phyloP scores from a whole-genome alignment of 2,888 invertebrate genomes.

The Brenthis ino region DNA sequence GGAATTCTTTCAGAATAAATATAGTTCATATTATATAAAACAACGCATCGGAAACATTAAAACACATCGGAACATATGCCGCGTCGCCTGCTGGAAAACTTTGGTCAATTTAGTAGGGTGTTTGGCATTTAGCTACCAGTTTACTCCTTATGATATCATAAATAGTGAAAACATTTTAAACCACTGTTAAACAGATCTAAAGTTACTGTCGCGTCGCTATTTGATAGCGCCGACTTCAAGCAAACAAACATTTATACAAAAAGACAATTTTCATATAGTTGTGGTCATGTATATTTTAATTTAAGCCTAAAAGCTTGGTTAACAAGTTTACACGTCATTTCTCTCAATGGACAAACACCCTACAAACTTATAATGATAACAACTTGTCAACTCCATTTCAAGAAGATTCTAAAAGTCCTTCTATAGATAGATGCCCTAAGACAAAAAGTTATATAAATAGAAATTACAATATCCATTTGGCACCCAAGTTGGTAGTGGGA shows the following conservation, averaged over 20 bases:
- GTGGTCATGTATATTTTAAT: not conserved
- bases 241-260: not conserved
- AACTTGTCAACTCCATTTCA: slow-evolving; percentile 2
- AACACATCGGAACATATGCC: slow-evolving; percentile 56
- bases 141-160: not conserved
- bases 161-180: slow-evolving; percentile 9
- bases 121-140: slow-evolving; percentile 44
- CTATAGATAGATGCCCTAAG: slow-evolving; percentile 14
- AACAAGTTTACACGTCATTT: slow-evolving; percentile 4
- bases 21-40: slow-evolving; percentile 72
- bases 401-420: not conserved
- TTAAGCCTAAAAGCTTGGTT: slow-evolving; percentile 4
- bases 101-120: slow-evolving; percentile 62
- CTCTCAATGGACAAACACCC: slow-evolving; percentile 18
- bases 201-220: slow-evolving; percentile 14
- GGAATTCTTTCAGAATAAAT: slow-evolving; percentile 62
- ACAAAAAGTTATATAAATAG: slow-evolving; percentile 15
- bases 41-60: slow-evolving; percentile 66
- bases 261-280: slow-evolving; percentile 10
- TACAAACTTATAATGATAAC: slow-evolving; percentile 11
- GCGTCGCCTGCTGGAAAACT: slow-evolving; percentile 58
- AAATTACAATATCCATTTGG: slow-evolving; percentile 14
- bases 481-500: slow-evolving; percentile 7
- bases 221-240: slow-evolving; percentile 16
- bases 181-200: slow-evolving; percentile 16